These are phyloP conservation scores for Pyrocephalus nanus DNA, from an alignment of 2,797 vertebrate species.

Conservation along the genomic window DNA sequence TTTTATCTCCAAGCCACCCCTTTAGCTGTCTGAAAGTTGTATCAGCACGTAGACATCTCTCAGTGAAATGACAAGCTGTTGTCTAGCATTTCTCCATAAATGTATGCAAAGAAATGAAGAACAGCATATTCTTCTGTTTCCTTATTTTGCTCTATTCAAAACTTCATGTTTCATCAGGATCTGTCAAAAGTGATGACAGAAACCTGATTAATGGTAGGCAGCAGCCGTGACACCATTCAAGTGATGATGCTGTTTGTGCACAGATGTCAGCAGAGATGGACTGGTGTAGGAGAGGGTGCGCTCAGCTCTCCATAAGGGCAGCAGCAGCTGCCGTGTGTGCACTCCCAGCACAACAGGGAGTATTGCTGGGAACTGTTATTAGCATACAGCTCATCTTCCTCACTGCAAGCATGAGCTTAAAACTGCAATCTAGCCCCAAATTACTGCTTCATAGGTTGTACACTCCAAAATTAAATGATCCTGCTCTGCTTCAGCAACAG, in stretches of 20 bases:
- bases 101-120: background rate
- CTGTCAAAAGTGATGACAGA: background rate
- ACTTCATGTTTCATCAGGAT: background rate
- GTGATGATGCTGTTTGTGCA: background rate
- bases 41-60: background rate
- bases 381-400: background rate
- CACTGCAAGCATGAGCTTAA: background rate
- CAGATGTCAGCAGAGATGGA: background rate
- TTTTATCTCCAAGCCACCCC: background rate
- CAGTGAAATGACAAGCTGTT: background rate
- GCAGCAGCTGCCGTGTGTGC: background rate
- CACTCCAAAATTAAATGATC: background rate
- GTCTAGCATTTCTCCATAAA: background rate
- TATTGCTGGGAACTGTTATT: background rate
- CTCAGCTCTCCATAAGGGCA: accelerated
- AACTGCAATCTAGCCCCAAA: background rate
- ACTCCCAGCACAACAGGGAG: background rate
- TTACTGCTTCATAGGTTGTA: background rate
- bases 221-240: background rate
- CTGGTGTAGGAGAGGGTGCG: background rate
- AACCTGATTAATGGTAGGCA: background rate
- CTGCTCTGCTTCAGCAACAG: background rate
- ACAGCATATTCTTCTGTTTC: constrained; percentile 16
- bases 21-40: background rate
- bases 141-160: background rate